Conservation (phyloP, 1,140 invertebrate genomes). For the Babylonia areolata region DNA sequence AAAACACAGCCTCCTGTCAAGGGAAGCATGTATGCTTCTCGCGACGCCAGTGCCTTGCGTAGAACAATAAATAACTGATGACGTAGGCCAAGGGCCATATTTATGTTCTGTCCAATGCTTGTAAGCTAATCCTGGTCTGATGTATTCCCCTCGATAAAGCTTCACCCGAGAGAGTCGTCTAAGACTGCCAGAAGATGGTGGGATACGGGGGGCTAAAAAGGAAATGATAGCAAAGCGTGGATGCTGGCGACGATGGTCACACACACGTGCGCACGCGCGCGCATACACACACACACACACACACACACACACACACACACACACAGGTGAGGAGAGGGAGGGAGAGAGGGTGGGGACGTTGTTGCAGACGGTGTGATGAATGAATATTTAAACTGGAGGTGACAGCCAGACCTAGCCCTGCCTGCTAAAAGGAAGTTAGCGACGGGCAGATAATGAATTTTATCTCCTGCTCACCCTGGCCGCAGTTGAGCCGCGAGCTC, state of each 20-base stretch:
- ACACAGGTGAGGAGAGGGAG: background rate
- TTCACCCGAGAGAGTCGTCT: too few species aligned
- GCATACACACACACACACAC: too few species aligned
- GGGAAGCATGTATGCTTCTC: too few species aligned
- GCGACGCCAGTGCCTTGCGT: too few species aligned
- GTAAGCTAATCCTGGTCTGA: too few species aligned
- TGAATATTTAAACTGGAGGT: conserved; percentile 46
- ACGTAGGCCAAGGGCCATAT: too few species aligned
- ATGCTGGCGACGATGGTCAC: background rate
- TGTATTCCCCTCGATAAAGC: too few species aligned
- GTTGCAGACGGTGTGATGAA: conserved; percentile 37
- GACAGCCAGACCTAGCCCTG: conserved; percentile 44
- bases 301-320: too few species aligned
- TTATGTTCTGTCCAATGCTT: too few species aligned
- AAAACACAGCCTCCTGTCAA: too few species aligned
- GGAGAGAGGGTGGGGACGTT: background rate
- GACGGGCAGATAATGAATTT: conserved; percentile 47
- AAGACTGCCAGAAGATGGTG: background rate
- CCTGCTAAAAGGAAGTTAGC: conserved; percentile 38
- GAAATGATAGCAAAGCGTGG: background rate
- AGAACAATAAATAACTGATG: too few species aligned
- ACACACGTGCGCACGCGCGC: too few species aligned
- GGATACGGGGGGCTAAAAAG: background rate
- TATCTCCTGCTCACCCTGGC: conserved; percentile 33
- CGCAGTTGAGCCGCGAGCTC: background rate